Percentiles rank a stretch among this genome's conserved stretches.
phyloP scores from a whole-genome alignment of 1,140 invertebrate genomes.

The Antheraea mylitta region DNA sequence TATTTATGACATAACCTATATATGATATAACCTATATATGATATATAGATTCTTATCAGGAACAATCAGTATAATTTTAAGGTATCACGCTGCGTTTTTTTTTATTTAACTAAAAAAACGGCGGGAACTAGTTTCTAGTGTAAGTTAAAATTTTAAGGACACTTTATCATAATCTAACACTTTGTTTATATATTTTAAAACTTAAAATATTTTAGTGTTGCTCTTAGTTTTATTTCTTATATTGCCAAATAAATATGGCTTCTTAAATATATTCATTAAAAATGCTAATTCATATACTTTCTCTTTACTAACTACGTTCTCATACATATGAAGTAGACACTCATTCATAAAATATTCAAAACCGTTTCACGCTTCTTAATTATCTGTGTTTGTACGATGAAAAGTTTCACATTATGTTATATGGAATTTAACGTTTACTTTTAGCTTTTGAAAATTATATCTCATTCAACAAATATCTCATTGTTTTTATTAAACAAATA shows the following conservation, averaged over 20 bases:
- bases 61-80: too few relatives aligned
- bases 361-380: slow-evolving; percentile 72
- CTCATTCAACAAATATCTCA: not conserved
- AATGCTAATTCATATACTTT: slow-evolving; percentile 69
- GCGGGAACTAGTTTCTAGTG: too few relatives aligned
- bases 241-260: not conserved
- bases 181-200: not conserved
- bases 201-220: not conserved
- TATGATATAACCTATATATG: too few relatives aligned
- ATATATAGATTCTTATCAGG: too few relatives aligned
- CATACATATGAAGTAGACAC: slow-evolving; percentile 69
- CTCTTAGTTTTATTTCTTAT: not conserved
- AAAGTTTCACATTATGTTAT: slow-evolving; percentile 53
- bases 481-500: not conserved
- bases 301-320: slow-evolving; percentile 67
- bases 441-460: not conserved
- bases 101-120: too few relatives aligned
- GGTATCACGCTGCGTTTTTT: too few relatives aligned
- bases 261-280: slow-evolving; percentile 55
- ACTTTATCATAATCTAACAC: not conserved
- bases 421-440: slow-evolving; percentile 31
- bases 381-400: slow-evolving; percentile 66
- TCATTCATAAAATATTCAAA: slow-evolving; percentile 73
- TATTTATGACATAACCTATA: too few relatives aligned
- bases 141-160: too few relatives aligned